A percentile compares a stretch with the other conserved stretches of the same genome.
Conservation (phyloP, 1,140 invertebrate genomes). For the Planococcus citri region DNA sequence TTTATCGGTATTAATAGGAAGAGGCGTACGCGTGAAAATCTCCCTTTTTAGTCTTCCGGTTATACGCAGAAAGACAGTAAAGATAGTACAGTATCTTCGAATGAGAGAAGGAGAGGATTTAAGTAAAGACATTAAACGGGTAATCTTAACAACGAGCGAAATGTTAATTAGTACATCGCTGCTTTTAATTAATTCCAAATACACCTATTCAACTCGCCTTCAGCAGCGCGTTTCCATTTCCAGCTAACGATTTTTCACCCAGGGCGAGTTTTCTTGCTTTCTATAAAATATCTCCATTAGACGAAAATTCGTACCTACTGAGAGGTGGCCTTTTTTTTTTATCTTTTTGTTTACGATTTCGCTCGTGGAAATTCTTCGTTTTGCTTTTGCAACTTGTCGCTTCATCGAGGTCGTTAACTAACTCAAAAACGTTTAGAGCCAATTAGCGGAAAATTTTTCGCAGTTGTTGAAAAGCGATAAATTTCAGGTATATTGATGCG, state of each 20-base stretch:
- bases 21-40: neutral
- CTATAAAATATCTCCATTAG: conserved; percentile 15
- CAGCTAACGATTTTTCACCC: neutral
- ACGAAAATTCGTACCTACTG: neutral
- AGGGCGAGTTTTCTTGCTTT: neutral
- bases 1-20: neutral
- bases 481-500: too few species aligned
- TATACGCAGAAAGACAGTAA: neutral
- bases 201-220: neutral
- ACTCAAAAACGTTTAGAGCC: too few species aligned
- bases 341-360: neutral
- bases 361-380: too few species aligned
- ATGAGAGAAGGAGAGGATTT: neutral
- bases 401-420: too few species aligned
- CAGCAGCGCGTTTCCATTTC: neutral
- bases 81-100: neutral
- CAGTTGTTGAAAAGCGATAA: too few species aligned
- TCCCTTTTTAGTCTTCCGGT: neutral
- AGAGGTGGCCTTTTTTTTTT: neutral
- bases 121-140: conserved; percentile 6
- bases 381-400: too few species aligned
- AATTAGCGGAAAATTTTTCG: too few species aligned
- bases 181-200: conserved; percentile 16
- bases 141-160: conserved; percentile 19
- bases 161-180: conserved; percentile 11